Percentiles rank a stretch among this genome's conserved stretches.
Conservation (phyloP, 1,140 invertebrate species). For the Saccostrea glomerata region DNA sequence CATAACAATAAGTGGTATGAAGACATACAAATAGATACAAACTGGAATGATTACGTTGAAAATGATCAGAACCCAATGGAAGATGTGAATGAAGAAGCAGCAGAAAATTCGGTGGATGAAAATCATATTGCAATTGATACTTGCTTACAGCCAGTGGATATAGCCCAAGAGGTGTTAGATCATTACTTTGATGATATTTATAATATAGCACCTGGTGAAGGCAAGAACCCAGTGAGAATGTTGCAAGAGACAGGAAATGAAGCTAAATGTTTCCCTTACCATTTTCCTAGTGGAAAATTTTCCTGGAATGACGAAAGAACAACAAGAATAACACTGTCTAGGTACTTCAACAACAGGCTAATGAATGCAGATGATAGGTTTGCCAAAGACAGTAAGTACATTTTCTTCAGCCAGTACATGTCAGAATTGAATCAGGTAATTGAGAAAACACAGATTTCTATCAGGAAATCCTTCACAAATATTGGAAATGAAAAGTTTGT, state of each 20-base stretch:
- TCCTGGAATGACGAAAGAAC: slow-evolving; percentile 39
- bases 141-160: too few species aligned
- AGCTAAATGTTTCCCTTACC: slow-evolving; percentile 42
- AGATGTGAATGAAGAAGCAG: neutral
- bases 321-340: neutral
- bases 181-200: too few species aligned
- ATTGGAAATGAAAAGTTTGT: slow-evolving; percentile 1
- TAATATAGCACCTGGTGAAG: too few species aligned
- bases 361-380: too few species aligned
- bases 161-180: too few species aligned
- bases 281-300: slow-evolving; percentile 42
- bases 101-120: too few species aligned
- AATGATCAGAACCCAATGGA: slow-evolving; percentile 43
- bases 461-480: neutral
- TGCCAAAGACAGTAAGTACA: neutral
- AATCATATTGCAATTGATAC: too few species aligned
- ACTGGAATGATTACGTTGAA: slow-evolving; percentile 42
- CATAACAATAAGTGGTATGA: slow-evolving; percentile 43
- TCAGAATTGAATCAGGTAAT: neutral
- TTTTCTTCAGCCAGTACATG: slow-evolving; percentile 49
- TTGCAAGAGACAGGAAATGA: slow-evolving; percentile 45
- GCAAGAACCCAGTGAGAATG: slow-evolving; percentile 37
- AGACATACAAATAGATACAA: slow-evolving; percentile 20
- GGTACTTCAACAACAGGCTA: too few species aligned
- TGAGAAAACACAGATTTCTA: too few species aligned